Percentiles rank a stretch among this genome's conserved stretches.
Conservation (phyloP, 2,797 vertebrate species). For the Chaunax sp. region DNA sequence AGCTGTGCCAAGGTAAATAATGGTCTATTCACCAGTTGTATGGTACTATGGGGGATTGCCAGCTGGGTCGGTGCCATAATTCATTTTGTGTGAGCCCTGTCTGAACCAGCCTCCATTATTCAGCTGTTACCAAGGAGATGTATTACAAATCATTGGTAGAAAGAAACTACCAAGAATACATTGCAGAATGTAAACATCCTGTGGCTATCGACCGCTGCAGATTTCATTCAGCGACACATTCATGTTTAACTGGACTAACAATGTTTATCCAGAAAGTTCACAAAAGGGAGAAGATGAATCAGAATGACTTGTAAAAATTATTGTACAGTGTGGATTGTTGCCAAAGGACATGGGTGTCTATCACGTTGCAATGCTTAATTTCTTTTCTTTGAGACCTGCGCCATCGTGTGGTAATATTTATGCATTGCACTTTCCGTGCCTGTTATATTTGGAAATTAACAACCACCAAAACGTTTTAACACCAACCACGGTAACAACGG, state of each 20-base stretch:
- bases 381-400: constrained; percentile 41
- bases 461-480: not conserved
- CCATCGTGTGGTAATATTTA: constrained; percentile 58
- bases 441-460: not conserved
- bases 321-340: not conserved
- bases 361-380: not conserved
- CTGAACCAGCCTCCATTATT: constrained; percentile 62
- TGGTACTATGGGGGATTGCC: constrained; percentile 45
- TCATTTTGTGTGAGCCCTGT: constrained; percentile 57
- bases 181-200: constrained; percentile 12
- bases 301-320: not conserved
- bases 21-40: constrained; percentile 56
- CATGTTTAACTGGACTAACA: not conserved
- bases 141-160: constrained; percentile 65
- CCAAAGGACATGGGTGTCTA: not conserved
- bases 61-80: constrained; percentile 68
- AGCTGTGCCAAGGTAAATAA: constrained; percentile 66
- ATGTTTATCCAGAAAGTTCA: constrained; percentile 6
- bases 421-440: constrained; percentile 17
- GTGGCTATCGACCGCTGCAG: constrained; percentile 9
- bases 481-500: not conserved
- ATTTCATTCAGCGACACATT: constrained; percentile 20
- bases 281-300: not conserved
- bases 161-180: constrained; percentile 35
- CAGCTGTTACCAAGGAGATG: constrained; percentile 57